Evolutionary conservation across 1,140 invertebrate species (phyloP).

Genomic region (Drosophila nikananu): DNA sequence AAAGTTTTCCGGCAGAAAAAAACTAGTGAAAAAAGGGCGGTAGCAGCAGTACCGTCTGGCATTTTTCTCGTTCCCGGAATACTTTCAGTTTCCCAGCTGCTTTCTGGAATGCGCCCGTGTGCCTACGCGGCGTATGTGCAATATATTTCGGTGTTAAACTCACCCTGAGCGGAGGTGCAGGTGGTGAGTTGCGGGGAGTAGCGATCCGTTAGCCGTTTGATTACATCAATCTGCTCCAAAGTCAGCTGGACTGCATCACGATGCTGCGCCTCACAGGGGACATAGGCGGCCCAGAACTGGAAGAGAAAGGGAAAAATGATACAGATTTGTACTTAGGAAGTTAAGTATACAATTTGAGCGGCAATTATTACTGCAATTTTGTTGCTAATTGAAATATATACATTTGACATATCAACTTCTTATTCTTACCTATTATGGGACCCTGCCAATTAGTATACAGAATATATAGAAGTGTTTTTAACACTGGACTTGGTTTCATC

Average conservation of each 20-base stretch:
- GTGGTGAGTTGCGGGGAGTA: slow-evolving; percentile 89
- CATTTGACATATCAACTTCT: neutral
- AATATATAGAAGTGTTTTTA: neutral
- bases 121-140: slow-evolving; percentile 57
- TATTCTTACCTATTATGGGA: neutral
- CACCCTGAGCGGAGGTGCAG: slow-evolving; percentile 90
- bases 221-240: slow-evolving; percentile 93
- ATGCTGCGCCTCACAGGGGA: slow-evolving; percentile 93
- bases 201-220: slow-evolving; percentile 90
- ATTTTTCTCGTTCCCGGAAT: slow-evolving; percentile 29
- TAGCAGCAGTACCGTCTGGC: slow-evolving; percentile 26
- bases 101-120: slow-evolving; percentile 18
- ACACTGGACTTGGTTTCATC: neutral
- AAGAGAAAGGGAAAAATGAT: slow-evolving; percentile 19
- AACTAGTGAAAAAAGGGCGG: slow-evolving; percentile 24
- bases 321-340: neutral
- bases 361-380: neutral
- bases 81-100: slow-evolving; percentile 27
- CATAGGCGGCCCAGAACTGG: slow-evolving; percentile 96
- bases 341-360: neutral
- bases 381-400: no score
- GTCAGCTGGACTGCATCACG: slow-evolving; percentile 92
- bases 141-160: slow-evolving; percentile 54
- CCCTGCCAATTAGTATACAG: neutral
- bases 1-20: slow-evolving; percentile 51